These are phyloP conservation scores for Prochilodus magdalenae DNA, from an alignment of 2,113 vertebrate genomes.

Conservation along the genomic window DNA sequence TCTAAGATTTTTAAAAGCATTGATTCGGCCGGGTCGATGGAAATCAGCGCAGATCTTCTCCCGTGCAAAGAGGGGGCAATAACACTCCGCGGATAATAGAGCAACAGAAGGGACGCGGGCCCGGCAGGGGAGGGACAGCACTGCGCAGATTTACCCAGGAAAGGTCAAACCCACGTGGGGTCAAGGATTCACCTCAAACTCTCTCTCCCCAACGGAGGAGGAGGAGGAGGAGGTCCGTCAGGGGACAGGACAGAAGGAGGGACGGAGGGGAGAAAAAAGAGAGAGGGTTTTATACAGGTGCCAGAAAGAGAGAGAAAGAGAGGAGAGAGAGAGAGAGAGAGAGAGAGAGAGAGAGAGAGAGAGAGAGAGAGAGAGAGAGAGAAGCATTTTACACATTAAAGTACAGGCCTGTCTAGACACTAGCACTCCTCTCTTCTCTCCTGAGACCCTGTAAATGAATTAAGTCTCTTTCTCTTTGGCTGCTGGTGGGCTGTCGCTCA, in stretches of 20 bases:
- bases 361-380: conserved; percentile 47
- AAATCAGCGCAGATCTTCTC: conserved; percentile 86
- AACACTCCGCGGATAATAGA: conserved; percentile 86
- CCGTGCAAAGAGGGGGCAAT: conserved; percentile 87
- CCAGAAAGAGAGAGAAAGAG: conserved; percentile 57
- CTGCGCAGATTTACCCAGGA: conserved; percentile 72
- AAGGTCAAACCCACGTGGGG: conserved; percentile 72
- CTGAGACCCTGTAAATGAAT: conserved; percentile 61
- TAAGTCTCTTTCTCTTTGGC: conserved; percentile 54
- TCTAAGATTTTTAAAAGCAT: conserved; percentile 99
- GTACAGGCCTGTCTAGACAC: conserved; percentile 65
- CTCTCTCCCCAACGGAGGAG: conserved; percentile 50
- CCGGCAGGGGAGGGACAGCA: conserved; percentile 65
- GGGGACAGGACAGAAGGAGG: conserved; percentile 33
- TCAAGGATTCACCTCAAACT: conserved; percentile 68
- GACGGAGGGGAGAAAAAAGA: conserved; percentile 41
- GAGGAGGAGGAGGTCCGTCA: conserved; percentile 64
- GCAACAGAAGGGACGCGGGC: conserved; percentile 73
- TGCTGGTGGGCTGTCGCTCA: conserved; percentile 32
- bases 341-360: conserved; percentile 19
- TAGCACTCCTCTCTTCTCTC: conserved; percentile 56
- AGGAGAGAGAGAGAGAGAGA: conserved; percentile 46
- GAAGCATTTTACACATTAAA: conserved; percentile 73
- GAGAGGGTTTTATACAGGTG: conserved; percentile 61
- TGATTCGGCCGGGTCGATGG: conserved; percentile 91